phyloP scores from a whole-genome alignment of 1,140 invertebrate species.

The Drosophila littoralis region DNA sequence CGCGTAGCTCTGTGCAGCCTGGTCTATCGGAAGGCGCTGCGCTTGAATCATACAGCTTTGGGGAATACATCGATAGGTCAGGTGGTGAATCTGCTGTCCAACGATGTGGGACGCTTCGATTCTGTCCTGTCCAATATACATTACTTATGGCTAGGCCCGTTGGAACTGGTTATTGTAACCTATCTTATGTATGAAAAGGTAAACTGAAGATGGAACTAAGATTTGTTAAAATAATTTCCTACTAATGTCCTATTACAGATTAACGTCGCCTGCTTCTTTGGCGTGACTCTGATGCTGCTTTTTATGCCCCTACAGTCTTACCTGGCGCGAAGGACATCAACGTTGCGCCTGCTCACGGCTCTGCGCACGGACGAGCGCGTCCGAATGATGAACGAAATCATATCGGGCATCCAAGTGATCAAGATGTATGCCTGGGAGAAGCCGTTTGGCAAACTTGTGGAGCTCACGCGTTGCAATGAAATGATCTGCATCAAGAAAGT shows the following conservation, averaged over 20 bases:
- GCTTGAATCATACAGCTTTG: slow-evolving; percentile 88
- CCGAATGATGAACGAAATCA: slow-evolving; percentile 94
- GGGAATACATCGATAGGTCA: slow-evolving; percentile 92
- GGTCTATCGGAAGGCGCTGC: slow-evolving; percentile 88
- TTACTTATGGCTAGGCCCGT: slow-evolving; percentile 85
- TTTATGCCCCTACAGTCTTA: slow-evolving; percentile 93
- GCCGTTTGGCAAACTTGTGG: slow-evolving; percentile 88
- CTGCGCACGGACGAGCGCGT: slow-evolving; percentile 92
- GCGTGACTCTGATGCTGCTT: slow-evolving; percentile 90
- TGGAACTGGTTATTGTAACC: slow-evolving; percentile 85
- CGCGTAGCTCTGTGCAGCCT: slow-evolving; percentile 87
- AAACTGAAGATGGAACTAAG: no score
- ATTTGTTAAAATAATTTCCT: no score
- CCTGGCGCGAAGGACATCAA: slow-evolving; percentile 89
- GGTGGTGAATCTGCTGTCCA: slow-evolving; percentile 89
- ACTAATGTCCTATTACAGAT: slow-evolving; percentile 35
- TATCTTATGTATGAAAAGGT: slow-evolving; percentile 84
- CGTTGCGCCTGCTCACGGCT: slow-evolving; percentile 88
- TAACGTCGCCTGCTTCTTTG: slow-evolving; percentile 87
- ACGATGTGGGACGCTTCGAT: slow-evolving; percentile 86
- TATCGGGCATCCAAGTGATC: slow-evolving; percentile 94
- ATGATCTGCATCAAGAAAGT: slow-evolving; percentile 87
- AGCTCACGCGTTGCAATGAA: slow-evolving; percentile 85
- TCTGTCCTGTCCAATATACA: slow-evolving; percentile 78
- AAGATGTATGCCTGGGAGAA: slow-evolving; percentile 97